Evolutionary conservation across 2,113 vertebrate genomes (phyloP).

Genomic region (Speoplatyrhinus poulsoni): DNA sequence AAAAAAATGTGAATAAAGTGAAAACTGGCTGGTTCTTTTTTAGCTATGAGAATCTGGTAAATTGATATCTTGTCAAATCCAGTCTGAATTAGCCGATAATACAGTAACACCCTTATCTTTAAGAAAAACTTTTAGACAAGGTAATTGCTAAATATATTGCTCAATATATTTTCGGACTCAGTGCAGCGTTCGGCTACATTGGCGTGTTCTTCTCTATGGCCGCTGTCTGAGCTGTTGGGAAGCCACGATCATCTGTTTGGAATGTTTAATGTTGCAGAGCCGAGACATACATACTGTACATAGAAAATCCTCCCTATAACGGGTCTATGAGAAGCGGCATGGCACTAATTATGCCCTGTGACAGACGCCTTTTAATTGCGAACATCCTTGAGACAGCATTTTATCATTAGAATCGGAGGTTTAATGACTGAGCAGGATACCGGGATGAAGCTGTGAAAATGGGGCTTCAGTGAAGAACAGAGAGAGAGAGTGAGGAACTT

Average conservation of each 20-base stretch:
- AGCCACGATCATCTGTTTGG: not conserved
- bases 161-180: too few species aligned
- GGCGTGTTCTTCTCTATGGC: not conserved
- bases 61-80: too few species aligned
- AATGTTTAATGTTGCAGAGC: not conserved
- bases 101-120: too few species aligned
- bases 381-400: conserved; percentile 64
- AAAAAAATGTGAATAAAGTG: too few species aligned
- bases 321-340: conserved; percentile 42
- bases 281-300: conserved; percentile 29
- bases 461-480: conserved; percentile 30
- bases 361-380: conserved; percentile 42
- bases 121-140: too few species aligned
- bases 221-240: not conserved
- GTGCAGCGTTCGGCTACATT: too few species aligned
- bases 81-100: too few species aligned
- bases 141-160: too few species aligned
- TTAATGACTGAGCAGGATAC: conserved; percentile 64
- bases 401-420: conserved; percentile 60
- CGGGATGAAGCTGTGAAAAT: conserved; percentile 35
- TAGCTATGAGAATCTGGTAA: too few species aligned
- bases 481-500: conserved; percentile 53
- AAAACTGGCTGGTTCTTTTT: too few species aligned
- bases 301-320: conserved; percentile 1
- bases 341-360: conserved; percentile 55